These are phyloP conservation scores for Ditylenchus dipsaci DNA, from an alignment of 1,140 invertebrate genomes.

Conservation along the genomic window DNA sequence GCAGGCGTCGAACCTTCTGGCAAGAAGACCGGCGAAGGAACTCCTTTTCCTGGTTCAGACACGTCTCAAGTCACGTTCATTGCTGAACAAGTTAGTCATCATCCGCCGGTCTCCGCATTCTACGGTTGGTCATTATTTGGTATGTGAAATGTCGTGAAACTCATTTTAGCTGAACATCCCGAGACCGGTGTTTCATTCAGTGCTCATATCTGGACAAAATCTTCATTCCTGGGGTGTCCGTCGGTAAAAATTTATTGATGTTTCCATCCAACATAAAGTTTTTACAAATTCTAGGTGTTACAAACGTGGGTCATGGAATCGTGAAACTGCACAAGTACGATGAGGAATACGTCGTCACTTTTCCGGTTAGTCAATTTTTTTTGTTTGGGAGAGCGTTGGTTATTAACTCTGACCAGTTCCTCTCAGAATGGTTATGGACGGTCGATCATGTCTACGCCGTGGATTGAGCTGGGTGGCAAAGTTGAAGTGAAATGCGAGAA, in stretches of 20 bases:
- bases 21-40: constrained; percentile 61
- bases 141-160: no score
- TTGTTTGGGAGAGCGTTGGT: no score
- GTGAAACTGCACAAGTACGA: constrained; percentile 61
- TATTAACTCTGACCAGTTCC: neutral
- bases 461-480: constrained; percentile 64
- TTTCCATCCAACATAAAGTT: neutral
- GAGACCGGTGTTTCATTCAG: constrained; percentile 61
- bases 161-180: constrained; percentile 60
- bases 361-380: constrained; percentile 56
- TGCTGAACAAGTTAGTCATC: constrained; percentile 97
- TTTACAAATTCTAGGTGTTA: constrained; percentile 56
- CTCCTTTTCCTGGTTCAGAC: constrained; percentile 56
- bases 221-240: constrained; percentile 64
- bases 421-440: constrained; percentile 62
- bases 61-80: constrained; percentile 67
- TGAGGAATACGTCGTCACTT: constrained; percentile 63
- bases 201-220: constrained; percentile 65
- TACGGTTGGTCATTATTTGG: constrained; percentile 48
- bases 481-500: constrained; percentile 60
- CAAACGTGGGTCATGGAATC: constrained; percentile 63
- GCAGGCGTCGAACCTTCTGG: constrained; percentile 62
- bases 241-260: constrained; percentile 48
- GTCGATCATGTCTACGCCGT: constrained; percentile 63
- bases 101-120: constrained; percentile 75